Conservation (phyloP, 2,888 invertebrate species). For the Tenthredo amoena region DNA sequence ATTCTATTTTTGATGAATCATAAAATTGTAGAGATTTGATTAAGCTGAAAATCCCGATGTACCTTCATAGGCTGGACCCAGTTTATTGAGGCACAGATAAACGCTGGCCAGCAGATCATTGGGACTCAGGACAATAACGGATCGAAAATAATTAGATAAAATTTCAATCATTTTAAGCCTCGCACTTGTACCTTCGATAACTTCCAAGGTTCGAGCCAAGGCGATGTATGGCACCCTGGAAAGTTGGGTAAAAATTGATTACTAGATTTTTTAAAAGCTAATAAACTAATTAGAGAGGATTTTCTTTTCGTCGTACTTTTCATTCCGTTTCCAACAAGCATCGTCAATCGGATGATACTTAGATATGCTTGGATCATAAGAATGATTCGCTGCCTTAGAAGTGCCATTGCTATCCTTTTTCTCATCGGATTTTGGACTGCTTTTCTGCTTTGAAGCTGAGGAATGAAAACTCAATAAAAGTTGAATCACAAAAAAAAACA, state of each 20-base stretch:
- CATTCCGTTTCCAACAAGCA: constrained; percentile 89
- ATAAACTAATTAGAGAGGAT: background rate
- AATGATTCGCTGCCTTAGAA: constrained; percentile 66
- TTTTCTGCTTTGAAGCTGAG: constrained; percentile 63
- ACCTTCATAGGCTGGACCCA: constrained; percentile 98
- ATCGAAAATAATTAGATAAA: constrained; percentile 94
- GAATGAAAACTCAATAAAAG: constrained; percentile 40
- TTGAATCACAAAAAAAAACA: background rate
- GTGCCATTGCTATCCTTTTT: constrained; percentile 60
- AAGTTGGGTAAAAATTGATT: constrained; percentile 55
- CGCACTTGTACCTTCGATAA: constrained; percentile 91
- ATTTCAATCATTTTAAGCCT: constrained; percentile 95
- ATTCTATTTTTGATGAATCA: background rate
- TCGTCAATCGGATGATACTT: constrained; percentile 91
- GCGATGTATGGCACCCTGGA: constrained; percentile 95
- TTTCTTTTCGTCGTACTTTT: constrained; percentile 80
- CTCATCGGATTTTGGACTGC: constrained; percentile 52
- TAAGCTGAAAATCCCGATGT: constrained; percentile 44
- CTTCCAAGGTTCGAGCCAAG: constrained; percentile 92
- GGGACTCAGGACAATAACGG: constrained; percentile 93
- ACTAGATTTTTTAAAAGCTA: constrained; percentile 50
- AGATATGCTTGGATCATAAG: constrained; percentile 86
- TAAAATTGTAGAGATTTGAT: background rate
- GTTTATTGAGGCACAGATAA: constrained; percentile 96
- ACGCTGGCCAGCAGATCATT: constrained; percentile 94